These are phyloP conservation scores for Brachypodius melanocephalos DNA, from an alignment of 2,113 vertebrate genomes.

Conservation along the genomic window DNA sequence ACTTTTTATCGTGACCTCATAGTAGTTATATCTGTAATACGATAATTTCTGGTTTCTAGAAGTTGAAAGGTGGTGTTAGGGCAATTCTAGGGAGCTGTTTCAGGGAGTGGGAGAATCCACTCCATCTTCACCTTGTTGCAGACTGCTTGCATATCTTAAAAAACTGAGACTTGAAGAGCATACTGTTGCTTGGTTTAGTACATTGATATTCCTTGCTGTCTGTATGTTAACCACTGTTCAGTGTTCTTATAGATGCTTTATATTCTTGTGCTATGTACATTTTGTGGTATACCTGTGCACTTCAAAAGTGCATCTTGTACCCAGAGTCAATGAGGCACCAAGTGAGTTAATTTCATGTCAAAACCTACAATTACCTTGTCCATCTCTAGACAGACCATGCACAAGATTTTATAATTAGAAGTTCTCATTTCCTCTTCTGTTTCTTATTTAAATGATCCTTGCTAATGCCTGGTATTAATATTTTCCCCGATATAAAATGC, in stretches of 20 bases:
- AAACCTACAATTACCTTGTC: neutral
- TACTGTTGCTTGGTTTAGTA: neutral
- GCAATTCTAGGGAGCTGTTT: neutral
- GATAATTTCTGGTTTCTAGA: neutral
- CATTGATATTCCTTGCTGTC: neutral
- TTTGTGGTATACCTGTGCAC: neutral
- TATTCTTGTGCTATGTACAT: neutral
- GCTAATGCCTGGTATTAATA: neutral
- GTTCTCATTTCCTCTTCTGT: neutral
- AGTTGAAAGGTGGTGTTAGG: neutral
- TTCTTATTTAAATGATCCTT: neutral
- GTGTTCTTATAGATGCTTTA: neutral
- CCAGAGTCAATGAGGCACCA: neutral
- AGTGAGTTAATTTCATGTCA: neutral
- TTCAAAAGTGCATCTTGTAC: neutral
- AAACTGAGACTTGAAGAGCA: neutral
- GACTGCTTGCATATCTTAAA: neutral
- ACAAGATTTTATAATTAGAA: neutral
- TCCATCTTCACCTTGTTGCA: neutral
- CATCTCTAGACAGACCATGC: neutral
- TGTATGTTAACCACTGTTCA: neutral
- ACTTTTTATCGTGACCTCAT: neutral
- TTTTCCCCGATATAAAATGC: neutral
- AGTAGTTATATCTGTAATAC: neutral
- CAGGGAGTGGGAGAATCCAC: fast-evolving